These are phyloP conservation scores for Rynchops niger DNA, from an alignment of 2,113 vertebrate genomes.

Conservation along the genomic window DNA sequence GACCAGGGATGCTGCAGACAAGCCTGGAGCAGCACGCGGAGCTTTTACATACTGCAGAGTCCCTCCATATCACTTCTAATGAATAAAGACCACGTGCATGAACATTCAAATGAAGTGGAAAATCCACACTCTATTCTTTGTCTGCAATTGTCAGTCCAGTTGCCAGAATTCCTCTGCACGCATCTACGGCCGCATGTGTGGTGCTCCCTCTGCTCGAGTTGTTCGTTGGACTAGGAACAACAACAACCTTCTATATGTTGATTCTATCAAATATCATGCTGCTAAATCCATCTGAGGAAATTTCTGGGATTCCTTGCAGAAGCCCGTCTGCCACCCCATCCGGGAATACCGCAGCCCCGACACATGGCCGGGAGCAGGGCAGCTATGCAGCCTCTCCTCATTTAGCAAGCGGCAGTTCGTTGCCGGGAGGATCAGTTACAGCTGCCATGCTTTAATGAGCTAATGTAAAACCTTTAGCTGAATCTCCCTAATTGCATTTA, in stretches of 20 bases:
- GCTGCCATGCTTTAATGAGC: background rate
- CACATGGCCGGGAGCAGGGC: background rate
- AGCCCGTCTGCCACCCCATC: background rate
- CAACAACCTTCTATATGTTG: background rate
- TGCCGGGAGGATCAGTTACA: background rate
- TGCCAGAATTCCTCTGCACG: background rate
- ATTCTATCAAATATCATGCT: background rate
- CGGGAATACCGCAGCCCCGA: background rate
- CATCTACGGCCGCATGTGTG: background rate
- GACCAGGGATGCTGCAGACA: background rate
- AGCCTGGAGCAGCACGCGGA: background rate
- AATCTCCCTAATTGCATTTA: background rate
- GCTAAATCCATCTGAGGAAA: background rate
- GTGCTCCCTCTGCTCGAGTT: background rate
- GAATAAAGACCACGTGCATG: background rate
- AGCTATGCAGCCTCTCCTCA: background rate
- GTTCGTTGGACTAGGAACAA: background rate
- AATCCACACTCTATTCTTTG: background rate
- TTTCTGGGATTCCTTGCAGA: background rate
- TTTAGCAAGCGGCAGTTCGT: background rate
- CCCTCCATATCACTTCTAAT: accelerated
- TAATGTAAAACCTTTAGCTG: background rate
- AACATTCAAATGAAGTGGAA: background rate
- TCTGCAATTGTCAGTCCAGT: background rate
- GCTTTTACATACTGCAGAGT: background rate